A percentile compares a stretch with the other conserved stretches of the same genome.
These are phyloP conservation scores for Hipposideros larvatus DNA, from an alignment of 2,797 vertebrate genomes.

Conservation along the genomic window DNA sequence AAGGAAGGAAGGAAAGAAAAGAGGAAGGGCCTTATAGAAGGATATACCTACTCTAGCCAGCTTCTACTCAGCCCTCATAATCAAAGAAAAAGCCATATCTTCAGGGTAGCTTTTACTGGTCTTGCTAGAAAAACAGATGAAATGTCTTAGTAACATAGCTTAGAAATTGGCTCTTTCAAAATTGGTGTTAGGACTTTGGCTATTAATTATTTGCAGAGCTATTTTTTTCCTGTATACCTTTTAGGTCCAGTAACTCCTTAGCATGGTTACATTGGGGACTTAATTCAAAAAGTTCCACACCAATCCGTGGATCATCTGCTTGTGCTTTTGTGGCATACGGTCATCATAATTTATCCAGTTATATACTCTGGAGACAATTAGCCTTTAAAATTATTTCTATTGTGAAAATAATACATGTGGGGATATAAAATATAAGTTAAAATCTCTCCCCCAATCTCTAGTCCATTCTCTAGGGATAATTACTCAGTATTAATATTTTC, in stretches of 20 bases:
- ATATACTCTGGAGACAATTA: neutral
- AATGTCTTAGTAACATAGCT: neutral
- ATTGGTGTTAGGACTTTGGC: neutral
- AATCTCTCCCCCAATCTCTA: neutral
- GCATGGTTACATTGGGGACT: neutral
- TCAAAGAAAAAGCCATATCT: neutral
- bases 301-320: neutral
- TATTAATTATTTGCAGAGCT: neutral
- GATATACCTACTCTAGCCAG: neutral
- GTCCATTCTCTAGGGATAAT: neutral
- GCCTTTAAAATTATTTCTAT: conserved; percentile 4
- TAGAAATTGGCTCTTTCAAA: neutral
- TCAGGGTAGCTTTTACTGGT: neutral
- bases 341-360: neutral
- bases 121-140: conserved; percentile 8
- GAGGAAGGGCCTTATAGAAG: neutral
- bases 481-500: neutral
- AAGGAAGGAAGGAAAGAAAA: too few relatives aligned
- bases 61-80: neutral
- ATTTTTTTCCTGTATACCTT: neutral
- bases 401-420: neutral
- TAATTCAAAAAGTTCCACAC: neutral
- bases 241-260: neutral
- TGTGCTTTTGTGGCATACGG: neutral
- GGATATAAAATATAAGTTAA: conserved; percentile 28